Percentiles rank a stretch among this genome's conserved stretches.
Conservation (phyloP, 2,888 invertebrate genomes). For the Pterostichus madidus region DNA sequence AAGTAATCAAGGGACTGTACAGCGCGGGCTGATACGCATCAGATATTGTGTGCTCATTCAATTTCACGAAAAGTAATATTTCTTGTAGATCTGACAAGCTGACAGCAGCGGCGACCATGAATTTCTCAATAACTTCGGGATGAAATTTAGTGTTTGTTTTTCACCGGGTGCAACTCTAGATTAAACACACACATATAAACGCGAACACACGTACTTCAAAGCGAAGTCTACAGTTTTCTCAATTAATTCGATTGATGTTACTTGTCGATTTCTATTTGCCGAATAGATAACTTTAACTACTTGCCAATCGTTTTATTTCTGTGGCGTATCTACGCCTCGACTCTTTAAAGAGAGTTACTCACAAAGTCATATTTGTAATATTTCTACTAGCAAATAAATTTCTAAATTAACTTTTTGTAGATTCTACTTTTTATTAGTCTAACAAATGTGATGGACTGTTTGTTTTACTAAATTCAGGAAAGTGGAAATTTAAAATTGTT, state of each 20-base stretch:
- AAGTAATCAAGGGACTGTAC: background rate
- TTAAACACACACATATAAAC: slow-evolving; percentile 57
- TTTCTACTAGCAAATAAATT: no score
- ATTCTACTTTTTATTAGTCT: no score
- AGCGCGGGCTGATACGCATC: slow-evolving; percentile 58
- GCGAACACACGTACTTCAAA: slow-evolving; percentile 12
- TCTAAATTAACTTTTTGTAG: no score
- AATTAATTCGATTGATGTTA: slow-evolving; percentile 26
- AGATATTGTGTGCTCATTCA: slow-evolving; percentile 67
- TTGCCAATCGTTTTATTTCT: background rate
- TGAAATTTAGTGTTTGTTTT: slow-evolving; percentile 67
- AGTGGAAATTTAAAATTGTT: no score
- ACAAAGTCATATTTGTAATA: no score
- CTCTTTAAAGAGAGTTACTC: no score
- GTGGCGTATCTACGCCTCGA: no score
- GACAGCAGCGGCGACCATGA: slow-evolving; percentile 65
- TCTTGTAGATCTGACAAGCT: slow-evolving; percentile 67
- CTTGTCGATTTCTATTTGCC: background rate
- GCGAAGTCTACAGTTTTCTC: slow-evolving; percentile 2
- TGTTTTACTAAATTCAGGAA: no score
- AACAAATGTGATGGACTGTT: no score
- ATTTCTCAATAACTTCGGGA: slow-evolving; percentile 61
- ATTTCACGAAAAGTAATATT: slow-evolving; percentile 67
- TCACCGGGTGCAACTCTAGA: slow-evolving; percentile 54
- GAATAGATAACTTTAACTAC: background rate